phyloP scores from a whole-genome alignment of 2,113 vertebrate species.

The Oreocharis arfaki region DNA sequence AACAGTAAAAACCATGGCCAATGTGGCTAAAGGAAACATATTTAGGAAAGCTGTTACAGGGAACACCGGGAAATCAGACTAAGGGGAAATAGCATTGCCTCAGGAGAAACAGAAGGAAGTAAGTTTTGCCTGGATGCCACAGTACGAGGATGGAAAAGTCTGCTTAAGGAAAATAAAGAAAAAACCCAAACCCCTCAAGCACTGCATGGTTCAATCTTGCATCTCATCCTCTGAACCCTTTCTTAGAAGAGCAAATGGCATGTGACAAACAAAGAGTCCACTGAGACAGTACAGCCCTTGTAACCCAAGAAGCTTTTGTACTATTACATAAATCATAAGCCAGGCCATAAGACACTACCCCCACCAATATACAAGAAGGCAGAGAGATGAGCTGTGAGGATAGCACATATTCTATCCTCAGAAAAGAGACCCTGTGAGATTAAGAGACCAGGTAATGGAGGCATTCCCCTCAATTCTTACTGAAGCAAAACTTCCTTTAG shows the following conservation, averaged over 20 bases:
- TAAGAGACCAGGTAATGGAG: not conserved
- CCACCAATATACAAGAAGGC: not conserved
- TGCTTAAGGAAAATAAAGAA: not conserved
- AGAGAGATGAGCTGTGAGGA: not conserved
- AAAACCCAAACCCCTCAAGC: not conserved
- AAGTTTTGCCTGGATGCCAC: not conserved
- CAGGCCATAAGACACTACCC: not conserved
- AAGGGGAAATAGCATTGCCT: not conserved
- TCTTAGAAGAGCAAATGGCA: not conserved
- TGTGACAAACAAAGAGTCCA: not conserved
- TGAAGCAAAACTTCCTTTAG: not conserved
- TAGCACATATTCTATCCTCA: not conserved
- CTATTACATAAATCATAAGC: not conserved
- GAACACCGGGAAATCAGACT: not conserved
- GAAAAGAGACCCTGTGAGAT: not conserved
- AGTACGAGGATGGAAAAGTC: not conserved
- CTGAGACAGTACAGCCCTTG: not conserved
- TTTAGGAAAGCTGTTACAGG: not conserved
- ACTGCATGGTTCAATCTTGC: not conserved
- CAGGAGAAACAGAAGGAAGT: slow-evolving; percentile 18
- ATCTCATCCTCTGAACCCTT: not conserved
- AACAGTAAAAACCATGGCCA: not conserved
- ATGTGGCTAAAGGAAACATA: not conserved
- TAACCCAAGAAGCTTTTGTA: not conserved
- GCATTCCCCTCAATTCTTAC: not conserved